phyloP scores from a whole-genome alignment of 1,140 invertebrate species.

The Sitobion miscanthi region DNA sequence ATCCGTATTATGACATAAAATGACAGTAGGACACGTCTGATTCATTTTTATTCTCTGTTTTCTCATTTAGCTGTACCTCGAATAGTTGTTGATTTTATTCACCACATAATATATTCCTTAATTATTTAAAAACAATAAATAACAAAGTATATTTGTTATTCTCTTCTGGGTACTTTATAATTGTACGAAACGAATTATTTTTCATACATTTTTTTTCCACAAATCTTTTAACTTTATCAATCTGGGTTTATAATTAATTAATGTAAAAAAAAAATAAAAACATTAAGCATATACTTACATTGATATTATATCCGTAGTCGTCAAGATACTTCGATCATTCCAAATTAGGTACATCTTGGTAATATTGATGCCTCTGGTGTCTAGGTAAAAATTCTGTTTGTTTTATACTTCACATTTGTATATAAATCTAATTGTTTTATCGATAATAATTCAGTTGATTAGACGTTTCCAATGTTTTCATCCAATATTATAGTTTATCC shows the following conservation, averaged over 20 bases:
- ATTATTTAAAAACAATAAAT: too few relatives aligned
- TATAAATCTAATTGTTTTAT: neutral
- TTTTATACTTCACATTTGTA: neutral
- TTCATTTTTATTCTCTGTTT: neutral
- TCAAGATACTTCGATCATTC: neutral
- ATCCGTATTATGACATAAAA: neutral
- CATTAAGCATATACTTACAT: too few relatives aligned
- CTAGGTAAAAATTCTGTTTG: neutral
- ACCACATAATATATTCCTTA: neutral
- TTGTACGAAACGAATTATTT: neutral
- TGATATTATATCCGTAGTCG: neutral
- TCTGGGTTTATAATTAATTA: neutral
- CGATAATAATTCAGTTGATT: neutral
- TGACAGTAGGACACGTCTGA: neutral
- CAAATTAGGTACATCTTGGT: neutral
- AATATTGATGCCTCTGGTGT: neutral
- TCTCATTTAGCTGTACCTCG: neutral
- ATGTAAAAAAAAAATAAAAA: neutral
- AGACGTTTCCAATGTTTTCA: neutral
- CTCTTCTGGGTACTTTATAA: neutral
- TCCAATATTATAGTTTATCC: neutral
- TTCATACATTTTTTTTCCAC: fast-evolving
- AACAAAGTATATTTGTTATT: neutral
- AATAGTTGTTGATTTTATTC: neutral
- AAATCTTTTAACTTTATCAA: neutral